A percentile compares a stretch with the other conserved stretches of the same genome.
These are phyloP conservation scores for Pangasius larnaudii DNA, from an alignment of 2,797 vertebrate species.

Conservation along the genomic window DNA sequence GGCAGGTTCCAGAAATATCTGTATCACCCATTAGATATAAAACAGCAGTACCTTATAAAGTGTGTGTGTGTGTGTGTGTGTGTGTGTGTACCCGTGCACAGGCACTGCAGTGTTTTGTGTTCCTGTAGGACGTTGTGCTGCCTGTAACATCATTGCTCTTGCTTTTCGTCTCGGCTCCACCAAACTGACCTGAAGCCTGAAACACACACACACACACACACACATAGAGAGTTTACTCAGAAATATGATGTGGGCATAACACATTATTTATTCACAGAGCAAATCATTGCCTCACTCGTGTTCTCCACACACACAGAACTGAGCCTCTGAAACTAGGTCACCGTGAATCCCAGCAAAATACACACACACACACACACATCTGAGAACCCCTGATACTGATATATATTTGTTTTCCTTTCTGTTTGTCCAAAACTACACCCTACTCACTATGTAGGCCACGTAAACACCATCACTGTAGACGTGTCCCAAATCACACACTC, in stretches of 20 bases:
- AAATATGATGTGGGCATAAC: constrained; percentile 3
- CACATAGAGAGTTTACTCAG: neutral
- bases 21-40: neutral
- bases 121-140: constrained; percentile 71
- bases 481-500: neutral
- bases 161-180: constrained; percentile 67
- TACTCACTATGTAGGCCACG: neutral
- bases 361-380: neutral
- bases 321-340: constrained; percentile 24
- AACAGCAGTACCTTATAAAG: neutral
- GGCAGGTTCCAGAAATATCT: neutral
- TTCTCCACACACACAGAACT: neutral
- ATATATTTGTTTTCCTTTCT: neutral
- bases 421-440: neutral
- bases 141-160: constrained; percentile 72
- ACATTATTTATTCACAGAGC: constrained; percentile 51
- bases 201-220: constrained; percentile 2
- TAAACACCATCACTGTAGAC: too few relatives aligned
- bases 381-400: neutral
- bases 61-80: neutral
- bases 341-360: neutral
- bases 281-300: constrained; percentile 15
- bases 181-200: constrained; percentile 62
- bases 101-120: constrained; percentile 69
- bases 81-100: constrained; percentile 70